Evolutionary conservation across 2,888 invertebrate genomes (phyloP).

Genomic region (Thelaira solivaga): DNA sequence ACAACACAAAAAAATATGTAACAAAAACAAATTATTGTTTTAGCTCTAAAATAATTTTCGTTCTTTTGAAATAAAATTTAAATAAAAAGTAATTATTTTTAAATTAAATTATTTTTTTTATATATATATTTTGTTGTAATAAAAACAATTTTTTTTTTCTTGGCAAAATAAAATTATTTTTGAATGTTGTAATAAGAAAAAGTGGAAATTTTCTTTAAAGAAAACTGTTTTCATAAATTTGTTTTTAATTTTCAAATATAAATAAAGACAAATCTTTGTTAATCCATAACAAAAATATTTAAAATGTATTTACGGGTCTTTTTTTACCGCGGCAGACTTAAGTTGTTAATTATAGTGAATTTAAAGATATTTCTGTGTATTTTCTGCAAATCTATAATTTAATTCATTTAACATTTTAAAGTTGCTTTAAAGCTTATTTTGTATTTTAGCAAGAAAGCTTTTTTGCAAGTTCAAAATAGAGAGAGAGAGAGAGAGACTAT

Average conservation of each 20-base stretch:
- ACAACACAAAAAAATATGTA: background rate
- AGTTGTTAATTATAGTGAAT: background rate
- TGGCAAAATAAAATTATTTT: background rate
- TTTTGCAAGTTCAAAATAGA: too few species aligned
- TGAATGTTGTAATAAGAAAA: slow-evolving; percentile 41
- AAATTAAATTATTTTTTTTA: background rate
- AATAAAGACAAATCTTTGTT: slow-evolving; percentile 46
- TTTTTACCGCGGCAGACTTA: background rate
- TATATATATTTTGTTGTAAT: slow-evolving; percentile 27
- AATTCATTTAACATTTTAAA: too few species aligned
- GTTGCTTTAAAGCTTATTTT: too few species aligned
- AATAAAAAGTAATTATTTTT: background rate
- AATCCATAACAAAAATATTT: slow-evolving; percentile 37
- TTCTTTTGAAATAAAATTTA: slow-evolving; percentile 7
- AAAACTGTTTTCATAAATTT: slow-evolving; percentile 28
- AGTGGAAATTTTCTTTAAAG: slow-evolving; percentile 36
- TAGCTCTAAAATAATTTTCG: background rate
- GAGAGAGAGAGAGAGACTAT: too few species aligned
- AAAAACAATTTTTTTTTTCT: background rate
- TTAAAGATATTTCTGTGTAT: too few species aligned
- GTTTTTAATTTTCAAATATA: slow-evolving; percentile 36
- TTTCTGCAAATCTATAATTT: too few species aligned
- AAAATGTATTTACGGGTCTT: background rate
- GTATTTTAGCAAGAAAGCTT: too few species aligned
- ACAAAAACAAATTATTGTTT: slow-evolving; percentile 14